phyloP scores from a whole-genome alignment of 1,140 invertebrate genomes.

The Temnothorax nylanderi region DNA sequence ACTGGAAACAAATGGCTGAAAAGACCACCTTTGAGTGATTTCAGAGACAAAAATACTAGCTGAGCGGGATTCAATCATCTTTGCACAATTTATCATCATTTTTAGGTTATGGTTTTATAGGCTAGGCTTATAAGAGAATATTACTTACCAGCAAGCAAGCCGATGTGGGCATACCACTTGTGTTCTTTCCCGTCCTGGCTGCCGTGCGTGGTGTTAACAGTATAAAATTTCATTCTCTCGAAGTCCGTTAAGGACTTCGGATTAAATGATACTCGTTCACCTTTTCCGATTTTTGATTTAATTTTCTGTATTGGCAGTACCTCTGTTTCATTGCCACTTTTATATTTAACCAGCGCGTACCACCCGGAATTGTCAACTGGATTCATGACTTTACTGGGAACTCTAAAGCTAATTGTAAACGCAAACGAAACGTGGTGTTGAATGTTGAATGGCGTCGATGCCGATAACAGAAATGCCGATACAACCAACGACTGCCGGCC shows the following conservation, averaged over 20 bases:
- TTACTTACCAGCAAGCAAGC: constrained; percentile 24
- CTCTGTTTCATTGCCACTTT: not conserved
- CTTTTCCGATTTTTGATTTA: not conserved
- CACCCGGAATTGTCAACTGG: no score
- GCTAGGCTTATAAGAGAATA: not conserved
- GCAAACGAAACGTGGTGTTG: no score
- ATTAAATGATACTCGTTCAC: constrained; percentile 11
- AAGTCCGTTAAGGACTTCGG: constrained; percentile 16
- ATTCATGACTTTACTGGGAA: no score
- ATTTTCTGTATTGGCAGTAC: not conserved
- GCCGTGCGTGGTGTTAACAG: not conserved
- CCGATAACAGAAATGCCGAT: no score
- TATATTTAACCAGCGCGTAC: no score
- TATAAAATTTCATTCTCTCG: not conserved
- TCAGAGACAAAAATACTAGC: not conserved
- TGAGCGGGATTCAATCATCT: no score
- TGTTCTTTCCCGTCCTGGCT: constrained; percentile 12
- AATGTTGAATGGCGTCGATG: no score
- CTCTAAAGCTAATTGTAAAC: no score
- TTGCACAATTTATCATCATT: no score
- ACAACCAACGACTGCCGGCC: no score
- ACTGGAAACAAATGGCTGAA: not conserved
- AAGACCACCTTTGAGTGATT: not conserved
- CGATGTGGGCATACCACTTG: constrained; percentile 10
- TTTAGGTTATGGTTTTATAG: no score